Conservation (phyloP, 2,797 vertebrate genomes). For the Basileuterus tristriatus region DNA sequence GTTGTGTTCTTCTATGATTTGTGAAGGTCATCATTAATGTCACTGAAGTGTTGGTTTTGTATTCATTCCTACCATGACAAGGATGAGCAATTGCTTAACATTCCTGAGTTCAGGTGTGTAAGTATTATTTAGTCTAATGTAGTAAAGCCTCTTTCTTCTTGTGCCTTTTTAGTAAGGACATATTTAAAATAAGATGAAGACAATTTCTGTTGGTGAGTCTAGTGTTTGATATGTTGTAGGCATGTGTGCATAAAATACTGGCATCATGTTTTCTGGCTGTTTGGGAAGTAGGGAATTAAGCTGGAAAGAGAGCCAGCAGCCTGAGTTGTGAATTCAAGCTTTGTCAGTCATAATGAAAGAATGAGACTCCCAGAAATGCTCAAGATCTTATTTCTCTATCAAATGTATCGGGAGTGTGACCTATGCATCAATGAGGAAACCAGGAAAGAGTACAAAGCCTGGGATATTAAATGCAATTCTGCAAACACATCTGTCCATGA, state of each 20-base stretch:
- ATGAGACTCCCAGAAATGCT: background rate
- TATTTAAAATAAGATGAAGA: background rate
- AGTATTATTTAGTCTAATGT: background rate
- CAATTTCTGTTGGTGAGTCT: background rate
- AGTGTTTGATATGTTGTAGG: background rate
- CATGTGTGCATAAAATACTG: background rate
- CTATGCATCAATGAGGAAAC: background rate
- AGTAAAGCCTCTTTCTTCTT: background rate
- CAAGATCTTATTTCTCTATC: background rate
- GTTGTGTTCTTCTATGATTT: background rate
- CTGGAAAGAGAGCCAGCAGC: background rate
- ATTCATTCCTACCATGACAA: background rate
- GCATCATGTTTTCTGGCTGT: background rate
- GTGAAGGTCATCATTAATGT: background rate
- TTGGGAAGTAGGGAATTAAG: background rate
- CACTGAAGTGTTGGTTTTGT: background rate
- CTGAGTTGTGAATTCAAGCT: background rate
- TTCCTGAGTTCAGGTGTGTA: background rate
- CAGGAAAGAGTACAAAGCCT: background rate
- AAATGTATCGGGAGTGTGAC: background rate
- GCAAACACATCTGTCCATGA: background rate
- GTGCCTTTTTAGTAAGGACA: background rate
- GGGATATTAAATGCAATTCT: background rate
- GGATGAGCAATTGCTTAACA: background rate
- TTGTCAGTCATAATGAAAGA: background rate